Conservation (phyloP, 1,140 invertebrate genomes). For the Varroa destructor region DNA sequence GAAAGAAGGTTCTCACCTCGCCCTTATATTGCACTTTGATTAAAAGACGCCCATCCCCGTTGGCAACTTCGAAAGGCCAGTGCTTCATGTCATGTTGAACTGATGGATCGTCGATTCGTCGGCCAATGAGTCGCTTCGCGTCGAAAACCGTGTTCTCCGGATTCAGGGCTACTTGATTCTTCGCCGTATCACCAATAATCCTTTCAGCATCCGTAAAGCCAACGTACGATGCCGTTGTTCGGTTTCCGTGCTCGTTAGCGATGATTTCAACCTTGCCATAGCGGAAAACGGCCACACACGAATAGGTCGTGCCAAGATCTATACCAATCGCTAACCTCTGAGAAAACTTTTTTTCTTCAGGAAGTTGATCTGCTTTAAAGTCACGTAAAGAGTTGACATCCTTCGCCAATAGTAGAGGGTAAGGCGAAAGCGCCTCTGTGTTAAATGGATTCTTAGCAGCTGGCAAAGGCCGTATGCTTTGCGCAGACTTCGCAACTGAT, state of each 20-base stretch:
- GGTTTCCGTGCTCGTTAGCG: constrained; percentile 78
- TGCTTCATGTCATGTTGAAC: constrained; percentile 91
- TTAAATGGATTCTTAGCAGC: too few relatives aligned
- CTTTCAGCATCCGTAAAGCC: constrained; percentile 76
- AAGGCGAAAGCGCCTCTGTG: too few relatives aligned
- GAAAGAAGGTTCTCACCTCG: constrained; percentile 43
- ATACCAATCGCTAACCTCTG: constrained; percentile 40
- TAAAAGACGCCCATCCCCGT: constrained; percentile 67
- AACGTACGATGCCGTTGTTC: constrained; percentile 76
- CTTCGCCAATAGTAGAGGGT: too few relatives aligned
- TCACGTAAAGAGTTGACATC: too few relatives aligned
- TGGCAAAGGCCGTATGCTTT: too few relatives aligned
- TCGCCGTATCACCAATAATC: constrained; percentile 73
- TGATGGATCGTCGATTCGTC: constrained; percentile 73
- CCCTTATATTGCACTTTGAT: constrained; percentile 46
- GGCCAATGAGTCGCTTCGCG: constrained; percentile 69
- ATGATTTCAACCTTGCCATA: constrained; percentile 80
- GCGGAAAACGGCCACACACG: constrained; percentile 47
- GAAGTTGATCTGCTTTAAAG: too few relatives aligned
- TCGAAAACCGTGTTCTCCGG: constrained; percentile 48
- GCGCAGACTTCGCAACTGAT: too few relatives aligned
- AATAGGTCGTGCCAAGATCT: constrained; percentile 46
- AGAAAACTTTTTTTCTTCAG: too few relatives aligned
- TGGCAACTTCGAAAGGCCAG: constrained; percentile 86
- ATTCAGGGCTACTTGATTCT: constrained; percentile 57